Percentiles rank a stretch among this genome's conserved stretches.
phyloP scores from a whole-genome alignment of 2,888 invertebrate species.

The Luperina testacea region DNA sequence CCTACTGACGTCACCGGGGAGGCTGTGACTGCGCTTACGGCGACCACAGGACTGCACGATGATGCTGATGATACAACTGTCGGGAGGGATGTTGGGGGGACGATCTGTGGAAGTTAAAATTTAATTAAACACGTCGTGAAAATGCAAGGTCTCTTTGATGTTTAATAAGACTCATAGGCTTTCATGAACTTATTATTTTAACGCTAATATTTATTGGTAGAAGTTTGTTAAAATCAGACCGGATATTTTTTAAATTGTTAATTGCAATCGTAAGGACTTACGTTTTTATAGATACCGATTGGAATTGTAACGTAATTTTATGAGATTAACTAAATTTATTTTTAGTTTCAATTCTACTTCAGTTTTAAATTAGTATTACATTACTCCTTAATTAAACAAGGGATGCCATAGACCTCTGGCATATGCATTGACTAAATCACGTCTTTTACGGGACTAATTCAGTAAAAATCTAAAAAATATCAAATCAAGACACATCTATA shows the following conservation, averaged over 20 bases:
- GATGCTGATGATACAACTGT: conserved; percentile 80
- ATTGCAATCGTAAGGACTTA: not conserved
- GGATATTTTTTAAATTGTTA: not conserved
- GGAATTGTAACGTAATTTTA: too few relatives aligned
- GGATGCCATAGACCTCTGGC: not conserved
- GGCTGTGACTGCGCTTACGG: conserved; percentile 45
- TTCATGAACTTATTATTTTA: not conserved
- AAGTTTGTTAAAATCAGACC: not conserved
- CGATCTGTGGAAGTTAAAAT: conserved; percentile 50
- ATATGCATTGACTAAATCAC: not conserved
- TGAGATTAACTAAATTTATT: not conserved
- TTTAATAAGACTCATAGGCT: not conserved
- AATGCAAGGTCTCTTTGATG: not conserved
- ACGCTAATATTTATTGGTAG: not conserved
- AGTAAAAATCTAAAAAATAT: too few relatives aligned
- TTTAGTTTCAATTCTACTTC: not conserved
- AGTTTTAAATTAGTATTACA: too few relatives aligned
- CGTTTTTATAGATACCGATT: not conserved
- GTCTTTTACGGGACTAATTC: not conserved
- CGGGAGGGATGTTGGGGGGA: conserved; percentile 76
- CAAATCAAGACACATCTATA: too few relatives aligned
- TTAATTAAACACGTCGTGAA: not conserved
- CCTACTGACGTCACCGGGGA: conserved; percentile 72
- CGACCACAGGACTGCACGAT: conserved; percentile 70
- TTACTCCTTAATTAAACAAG: too few relatives aligned